Evolutionary conservation across 2,888 invertebrate species (phyloP), one percentile per base, ranked within the genome.

Genomic region (Ceraclea dissimilis): DNA sequence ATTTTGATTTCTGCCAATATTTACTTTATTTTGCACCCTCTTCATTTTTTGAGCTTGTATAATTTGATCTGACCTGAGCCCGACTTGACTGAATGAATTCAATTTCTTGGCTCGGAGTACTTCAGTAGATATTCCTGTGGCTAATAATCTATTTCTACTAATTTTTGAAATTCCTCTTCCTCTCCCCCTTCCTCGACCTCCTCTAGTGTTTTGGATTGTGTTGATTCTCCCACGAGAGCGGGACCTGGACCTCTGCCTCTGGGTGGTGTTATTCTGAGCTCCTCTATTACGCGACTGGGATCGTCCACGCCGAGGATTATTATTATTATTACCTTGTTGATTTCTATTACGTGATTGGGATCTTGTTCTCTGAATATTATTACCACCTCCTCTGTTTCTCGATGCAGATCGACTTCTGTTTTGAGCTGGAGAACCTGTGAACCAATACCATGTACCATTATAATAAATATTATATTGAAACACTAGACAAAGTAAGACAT

Each of bases 31-130:
- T 11, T 64, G 60, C 10, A 68, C 61, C 60, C 69, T 62, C 60
- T 72, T 69, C 60, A 72, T 69, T 43, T 69, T 67, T 61, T 71
- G 72, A 2, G 58, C 58, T 55, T 75, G 71, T 2, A 76, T 63
- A 49, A 78, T 78, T 64, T 73, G 73, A 64, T 78, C 78, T 55
- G 78, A 78, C 66, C 78, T 68, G 49, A 78, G 66, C 26, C 78
- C 78, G 2, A 76, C 68, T 21, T 50, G 51, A 43, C 50, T 54
- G 34, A 34, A 54, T 22, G 51, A 51, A 19, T 49, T 47, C 2
- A 13, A 4, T 10, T 48, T 53, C 17, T 34, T 21, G 18, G 54
- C 51, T 4, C 54, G 48, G 1, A 60, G 43, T 10, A n/a, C 16
- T 2, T 52, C 34, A 4, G 61, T 59, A 5, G 61, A 52, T 21